Base-by-base conservation (phyloP, 2,113 vertebrate species). In the Erpornis zantholeuca region DNA sequence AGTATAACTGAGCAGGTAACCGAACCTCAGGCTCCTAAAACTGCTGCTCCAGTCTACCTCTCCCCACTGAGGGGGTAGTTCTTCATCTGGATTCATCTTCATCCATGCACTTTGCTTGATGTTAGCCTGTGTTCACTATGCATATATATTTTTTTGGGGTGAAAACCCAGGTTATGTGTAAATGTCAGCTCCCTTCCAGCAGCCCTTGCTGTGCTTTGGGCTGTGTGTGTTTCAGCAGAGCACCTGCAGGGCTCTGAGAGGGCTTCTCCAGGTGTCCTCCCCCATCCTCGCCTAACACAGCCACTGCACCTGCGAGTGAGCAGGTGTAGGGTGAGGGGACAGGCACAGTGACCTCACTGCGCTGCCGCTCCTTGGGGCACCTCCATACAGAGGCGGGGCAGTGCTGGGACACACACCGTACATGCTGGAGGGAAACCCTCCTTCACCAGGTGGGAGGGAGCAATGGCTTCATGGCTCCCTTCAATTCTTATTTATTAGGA, bases 221-320 rank as follows among this genome's bases (percentile, higher is more conserved):
- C 0, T 11, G n/a, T 27, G 27, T 49, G 23, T 59, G 57, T 54
- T 78, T 65, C 78, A 85, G 85, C 68, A 84, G 40, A 90, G 50
- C 93, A 81, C 73, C 78, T 78, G 86, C 73, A 44, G 60, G 12
- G 27, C 47, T 64, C 29, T 0, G 2, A 33, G 35, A 28, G 24
- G 49, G 36, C 28, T 81, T 52, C 31, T 77, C 40, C 50, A 38
- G 54, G n/a, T 10, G 7, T 60, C 45, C 33, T 61, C 12, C 21
- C 64, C 10, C 38, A 6, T 14, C 15, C 18, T 60, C 1, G 1
- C 44, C 35, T 23, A 50, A 25, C 0, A 4, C 14, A 57, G 66
- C 23, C 1, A 0, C 38, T 44, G 90, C 80, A 47, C 53, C 87
- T 86, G 92, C 0, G 5, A 44, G 71, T 0, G 20, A n/a, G 57